Evolutionary conservation across 1,140 invertebrate species (phyloP).

Genomic region (Bombyx mandarina): DNA sequence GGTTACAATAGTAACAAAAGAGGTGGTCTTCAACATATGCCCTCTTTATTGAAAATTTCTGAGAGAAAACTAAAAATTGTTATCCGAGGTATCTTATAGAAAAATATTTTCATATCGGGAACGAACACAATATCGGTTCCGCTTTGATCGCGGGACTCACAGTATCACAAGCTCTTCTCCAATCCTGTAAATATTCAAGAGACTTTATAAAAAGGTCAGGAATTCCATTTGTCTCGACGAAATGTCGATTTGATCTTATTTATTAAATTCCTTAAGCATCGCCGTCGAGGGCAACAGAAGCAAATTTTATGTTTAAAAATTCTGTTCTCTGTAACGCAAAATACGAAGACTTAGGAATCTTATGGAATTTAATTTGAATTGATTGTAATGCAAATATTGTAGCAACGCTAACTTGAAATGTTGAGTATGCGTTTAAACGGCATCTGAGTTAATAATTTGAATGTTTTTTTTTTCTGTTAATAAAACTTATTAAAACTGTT

Average conservation of each 20-base stretch:
- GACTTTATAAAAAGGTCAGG: constrained; percentile 15
- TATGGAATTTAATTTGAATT: constrained; percentile 48
- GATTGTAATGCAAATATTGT: background rate
- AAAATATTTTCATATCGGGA: too few relatives aligned
- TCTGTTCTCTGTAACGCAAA: constrained; percentile 17
- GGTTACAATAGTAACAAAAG: too few relatives aligned
- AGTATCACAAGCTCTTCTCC: too few relatives aligned
- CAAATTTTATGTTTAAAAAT: constrained; percentile 25
- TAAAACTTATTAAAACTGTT: too few relatives aligned
- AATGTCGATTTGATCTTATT: constrained; percentile 19
- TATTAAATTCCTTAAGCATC: constrained; percentile 26
- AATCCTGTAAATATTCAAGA: constrained; percentile 8
- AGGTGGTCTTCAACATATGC: too few relatives aligned
- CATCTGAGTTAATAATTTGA: too few relatives aligned
- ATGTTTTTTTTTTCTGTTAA: too few relatives aligned
- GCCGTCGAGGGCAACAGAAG: constrained; percentile 13
- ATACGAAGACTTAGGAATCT: constrained; percentile 26
- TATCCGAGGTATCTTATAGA: too few relatives aligned
- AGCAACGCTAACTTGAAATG: background rate
- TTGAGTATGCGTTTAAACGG: constrained; percentile 17
- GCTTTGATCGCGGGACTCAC: too few relatives aligned
- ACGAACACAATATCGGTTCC: too few relatives aligned
- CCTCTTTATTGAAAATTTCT: too few relatives aligned
- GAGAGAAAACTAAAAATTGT: too few relatives aligned
- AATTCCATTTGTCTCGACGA: constrained; percentile 13